Evolutionary conservation across 1,140 invertebrate genomes (phyloP).

Genomic region (Globodera ellingtonae): DNA sequence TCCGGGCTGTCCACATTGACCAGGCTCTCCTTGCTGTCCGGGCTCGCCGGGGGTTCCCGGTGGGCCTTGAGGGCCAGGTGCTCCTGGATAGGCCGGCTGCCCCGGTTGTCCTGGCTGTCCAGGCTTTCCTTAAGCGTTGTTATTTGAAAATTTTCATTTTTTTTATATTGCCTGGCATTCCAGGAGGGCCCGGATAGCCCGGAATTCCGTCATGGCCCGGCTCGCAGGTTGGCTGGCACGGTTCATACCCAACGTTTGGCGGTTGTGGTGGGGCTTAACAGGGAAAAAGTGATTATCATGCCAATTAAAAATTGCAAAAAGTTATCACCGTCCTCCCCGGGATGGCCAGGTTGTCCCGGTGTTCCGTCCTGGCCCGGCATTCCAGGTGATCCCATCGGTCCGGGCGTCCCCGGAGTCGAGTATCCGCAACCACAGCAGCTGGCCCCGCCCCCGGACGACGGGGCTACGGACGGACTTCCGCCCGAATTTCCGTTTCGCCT

Average conservation of each 20-base stretch:
- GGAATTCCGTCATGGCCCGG: neutral
- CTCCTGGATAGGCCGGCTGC: neutral
- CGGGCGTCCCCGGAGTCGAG: conserved; percentile 10
- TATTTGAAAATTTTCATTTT: neutral
- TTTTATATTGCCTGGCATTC: neutral
- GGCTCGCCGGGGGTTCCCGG: conserved; percentile 2
- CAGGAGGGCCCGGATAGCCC: conserved; percentile 5
- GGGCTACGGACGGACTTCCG: neutral
- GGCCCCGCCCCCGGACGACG: neutral
- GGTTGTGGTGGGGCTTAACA: conserved; percentile 10
- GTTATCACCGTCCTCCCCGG: conserved; percentile 21
- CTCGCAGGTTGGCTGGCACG: conserved; percentile 1
- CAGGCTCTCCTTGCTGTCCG: neutral
- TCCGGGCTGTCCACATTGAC: conserved; percentile 1
- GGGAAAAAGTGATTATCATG: neutral
- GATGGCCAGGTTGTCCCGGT: neutral
- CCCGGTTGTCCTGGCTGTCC: conserved; percentile 10
- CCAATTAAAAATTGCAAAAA: neutral
- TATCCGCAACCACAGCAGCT: conserved; percentile 23
- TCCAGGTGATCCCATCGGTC: conserved; percentile 17
- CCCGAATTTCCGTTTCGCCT: neutral
- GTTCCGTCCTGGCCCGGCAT: conserved; percentile 11
- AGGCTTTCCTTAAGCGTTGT: neutral
- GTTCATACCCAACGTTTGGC: neutral
- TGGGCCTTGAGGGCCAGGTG: neutral